Percentiles rank a stretch among this genome's conserved stretches.
Conservation (phyloP, 2,797 vertebrate species). For the Mastacembelus armatus region DNA sequence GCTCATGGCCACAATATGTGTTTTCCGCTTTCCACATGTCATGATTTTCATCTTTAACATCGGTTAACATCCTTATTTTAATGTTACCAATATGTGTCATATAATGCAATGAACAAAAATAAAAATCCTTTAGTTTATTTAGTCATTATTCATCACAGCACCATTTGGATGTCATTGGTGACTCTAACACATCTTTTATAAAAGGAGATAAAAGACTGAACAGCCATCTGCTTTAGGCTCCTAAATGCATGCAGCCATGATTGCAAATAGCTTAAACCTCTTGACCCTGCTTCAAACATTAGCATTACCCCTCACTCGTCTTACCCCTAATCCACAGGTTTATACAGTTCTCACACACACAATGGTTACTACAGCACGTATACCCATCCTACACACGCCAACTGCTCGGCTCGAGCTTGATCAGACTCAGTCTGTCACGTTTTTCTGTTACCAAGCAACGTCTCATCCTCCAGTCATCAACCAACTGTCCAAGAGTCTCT, state of each 20-base stretch:
- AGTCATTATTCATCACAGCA: constrained; percentile 30
- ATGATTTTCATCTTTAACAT: background rate
- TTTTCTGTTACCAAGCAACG: constrained; percentile 73
- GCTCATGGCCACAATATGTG: too few relatives aligned
- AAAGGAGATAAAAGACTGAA: constrained; percentile 8
- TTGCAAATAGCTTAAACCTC: constrained; percentile 15
- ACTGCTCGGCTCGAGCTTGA: constrained; percentile 63
- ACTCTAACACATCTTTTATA: background rate
- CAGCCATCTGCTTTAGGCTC: constrained; percentile 15
- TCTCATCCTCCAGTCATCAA: constrained; percentile 55
- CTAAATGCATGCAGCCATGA: background rate
- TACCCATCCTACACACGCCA: constrained; percentile 65
- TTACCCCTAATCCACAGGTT: constrained; percentile 5
- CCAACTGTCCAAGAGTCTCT: constrained; percentile 60
- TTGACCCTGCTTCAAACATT: constrained; percentile 1
- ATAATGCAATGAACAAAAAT: background rate
- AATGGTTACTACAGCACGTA: constrained; percentile 26
- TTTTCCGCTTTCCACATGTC: background rate
- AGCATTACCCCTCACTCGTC: background rate
- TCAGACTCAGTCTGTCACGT: constrained; percentile 69
- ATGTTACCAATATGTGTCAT: background rate
- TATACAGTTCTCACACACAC: constrained; percentile 5
- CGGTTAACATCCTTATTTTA: constrained; percentile 15
- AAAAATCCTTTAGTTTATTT: constrained; percentile 3
- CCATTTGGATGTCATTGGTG: background rate